Evolutionary conservation across 2,888 invertebrate species (phyloP), one percentile per base, ranked within the genome.

Genomic region (Malachius bipustulatus): DNA sequence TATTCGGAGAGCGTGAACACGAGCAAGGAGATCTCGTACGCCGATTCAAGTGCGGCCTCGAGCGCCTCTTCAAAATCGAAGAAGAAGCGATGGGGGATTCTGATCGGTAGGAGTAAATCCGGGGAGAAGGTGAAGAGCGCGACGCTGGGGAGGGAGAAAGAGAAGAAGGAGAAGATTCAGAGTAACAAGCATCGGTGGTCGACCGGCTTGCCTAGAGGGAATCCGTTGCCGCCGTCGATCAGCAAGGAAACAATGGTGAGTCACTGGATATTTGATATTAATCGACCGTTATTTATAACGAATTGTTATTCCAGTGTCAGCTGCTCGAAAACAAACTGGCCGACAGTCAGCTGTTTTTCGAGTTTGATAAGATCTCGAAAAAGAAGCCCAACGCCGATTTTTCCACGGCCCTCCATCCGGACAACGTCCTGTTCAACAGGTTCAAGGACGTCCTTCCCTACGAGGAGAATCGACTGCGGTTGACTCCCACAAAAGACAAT

Each of bases 321-420:
- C 60, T 75, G 42, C 62, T 78, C 45, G 75, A 77, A 54, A 69
- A 69, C 46, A 77, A 75, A 59, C 68, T 85, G 57, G 71, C 73
- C 1, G 82, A 82, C 53, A 72, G 77, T 37, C 81, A 82, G 52
- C 66, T 88, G 2, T 73, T 79, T 49, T 77, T 82, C 60, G 88
- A 90, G 55, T 90, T 87, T 67, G 88, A 89, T 59, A 77, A 80
- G 54, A 82, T 90, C 51, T 76, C 79, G 0, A 79, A 78, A 40
- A 82, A 82, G 48, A 78, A 81, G 45, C 67, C 70, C 31, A 75
- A 74, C 49, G 74, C 77, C 3, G 77, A 77, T 44, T 77, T 79
- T 55, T 69, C 73, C 2, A 80, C 81, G 4, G 88, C 88, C 0
- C 62, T 79, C 37, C 63, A 78, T 40, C 72, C 81, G 4, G 84